Evolutionary conservation across 2,113 vertebrate species (phyloP).

Genomic region (Climacteris rufus): DNA sequence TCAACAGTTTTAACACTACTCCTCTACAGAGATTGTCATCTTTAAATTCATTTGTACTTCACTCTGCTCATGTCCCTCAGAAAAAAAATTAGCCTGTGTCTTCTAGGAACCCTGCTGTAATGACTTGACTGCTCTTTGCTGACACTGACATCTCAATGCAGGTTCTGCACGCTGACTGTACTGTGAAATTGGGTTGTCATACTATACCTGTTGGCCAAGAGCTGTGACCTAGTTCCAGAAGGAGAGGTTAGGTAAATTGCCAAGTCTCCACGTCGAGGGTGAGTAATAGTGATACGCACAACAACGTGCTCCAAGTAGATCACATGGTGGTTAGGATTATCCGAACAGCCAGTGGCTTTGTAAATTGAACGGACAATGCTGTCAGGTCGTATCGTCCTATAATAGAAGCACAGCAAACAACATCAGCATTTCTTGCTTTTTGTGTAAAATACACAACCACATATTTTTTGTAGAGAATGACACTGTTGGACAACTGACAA

Average conservation of each 20-base stretch:
- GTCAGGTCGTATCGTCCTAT: slow-evolving; percentile 94
- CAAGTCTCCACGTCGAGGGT: slow-evolving; percentile 93
- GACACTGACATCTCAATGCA: neutral
- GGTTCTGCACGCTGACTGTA: neutral
- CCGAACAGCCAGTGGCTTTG: slow-evolving; percentile 94
- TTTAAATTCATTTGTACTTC: neutral
- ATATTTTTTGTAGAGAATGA: neutral
- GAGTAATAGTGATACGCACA: slow-evolving; percentile 93
- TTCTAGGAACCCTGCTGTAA: neutral
- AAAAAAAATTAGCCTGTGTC: neutral
- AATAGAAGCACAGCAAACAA: slow-evolving; percentile 15
- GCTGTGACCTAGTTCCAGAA: slow-evolving; percentile 96
- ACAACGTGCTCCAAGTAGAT: slow-evolving; percentile 97
- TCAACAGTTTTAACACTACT: neutral
- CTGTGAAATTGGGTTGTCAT: neutral
- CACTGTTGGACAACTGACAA: neutral
- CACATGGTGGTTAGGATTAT: slow-evolving; percentile 92
- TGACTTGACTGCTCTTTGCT: neutral
- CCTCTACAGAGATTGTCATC: neutral
- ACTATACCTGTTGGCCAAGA: slow-evolving; percentile 93
- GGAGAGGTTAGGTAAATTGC: slow-evolving; percentile 98
- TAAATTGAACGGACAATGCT: slow-evolving; percentile 92
- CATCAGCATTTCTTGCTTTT: neutral
- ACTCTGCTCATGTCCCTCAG: neutral
- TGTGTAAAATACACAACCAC: neutral